Conservation (phyloP, 2,888 invertebrate genomes). For the Drosophila siamana region DNA sequence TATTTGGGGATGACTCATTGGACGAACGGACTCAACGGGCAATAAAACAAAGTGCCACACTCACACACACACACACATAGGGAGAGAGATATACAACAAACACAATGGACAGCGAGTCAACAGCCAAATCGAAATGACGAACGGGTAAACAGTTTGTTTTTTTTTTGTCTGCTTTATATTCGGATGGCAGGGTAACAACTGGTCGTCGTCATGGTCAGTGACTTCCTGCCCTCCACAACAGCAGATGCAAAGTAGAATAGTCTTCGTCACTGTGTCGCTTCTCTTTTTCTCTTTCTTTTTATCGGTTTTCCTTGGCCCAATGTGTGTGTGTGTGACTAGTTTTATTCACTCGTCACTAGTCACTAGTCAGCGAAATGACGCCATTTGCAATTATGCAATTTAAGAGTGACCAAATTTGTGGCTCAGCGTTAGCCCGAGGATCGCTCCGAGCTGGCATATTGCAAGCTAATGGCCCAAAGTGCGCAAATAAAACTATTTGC, state of each 20-base stretch:
- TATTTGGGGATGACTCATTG: not conserved
- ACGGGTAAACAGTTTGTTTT: not conserved
- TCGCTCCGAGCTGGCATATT: not conserved
- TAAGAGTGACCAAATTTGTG: not conserved
- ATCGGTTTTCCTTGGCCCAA: not conserved
- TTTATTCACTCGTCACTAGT: no score
- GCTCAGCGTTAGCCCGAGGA: not conserved
- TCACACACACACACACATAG: no score
- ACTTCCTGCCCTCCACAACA: not conserved
- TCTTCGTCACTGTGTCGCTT: not conserved
- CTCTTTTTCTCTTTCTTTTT: not conserved
- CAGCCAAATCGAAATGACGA: not conserved
- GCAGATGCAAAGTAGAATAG: not conserved
- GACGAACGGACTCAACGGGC: no score
- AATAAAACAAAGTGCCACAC: not conserved
- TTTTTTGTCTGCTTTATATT: not conserved
- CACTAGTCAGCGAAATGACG: constrained; percentile 11
- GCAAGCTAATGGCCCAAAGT: not conserved
- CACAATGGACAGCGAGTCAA: not conserved
- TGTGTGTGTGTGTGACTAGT: no score
- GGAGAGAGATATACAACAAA: no score
- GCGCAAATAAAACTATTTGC: not conserved
- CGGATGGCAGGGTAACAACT: not conserved
- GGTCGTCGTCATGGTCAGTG: constrained; percentile 13
- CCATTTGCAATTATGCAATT: constrained; percentile 28